Evolutionary conservation across 1,140 invertebrate species (phyloP).

Genomic region (Drosophila pseudoananassae): DNA sequence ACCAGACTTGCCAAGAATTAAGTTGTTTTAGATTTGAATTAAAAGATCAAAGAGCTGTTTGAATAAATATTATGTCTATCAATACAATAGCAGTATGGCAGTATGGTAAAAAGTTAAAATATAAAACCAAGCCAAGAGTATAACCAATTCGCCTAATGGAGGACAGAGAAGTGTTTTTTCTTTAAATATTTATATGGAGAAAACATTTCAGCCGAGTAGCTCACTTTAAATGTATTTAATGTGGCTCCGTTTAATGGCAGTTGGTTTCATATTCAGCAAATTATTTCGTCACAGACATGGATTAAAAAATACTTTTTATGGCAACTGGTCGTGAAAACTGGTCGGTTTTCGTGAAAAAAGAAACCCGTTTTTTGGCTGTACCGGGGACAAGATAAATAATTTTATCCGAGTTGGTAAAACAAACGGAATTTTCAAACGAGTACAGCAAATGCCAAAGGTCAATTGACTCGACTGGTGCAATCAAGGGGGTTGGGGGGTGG

Average conservation of each 20-base stretch:
- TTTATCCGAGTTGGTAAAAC: background rate
- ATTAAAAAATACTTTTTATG: background rate
- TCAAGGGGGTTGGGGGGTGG: conserved; percentile 9
- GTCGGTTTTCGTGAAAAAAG: background rate
- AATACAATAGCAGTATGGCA: background rate
- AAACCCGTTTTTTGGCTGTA: background rate
- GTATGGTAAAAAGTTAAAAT: background rate
- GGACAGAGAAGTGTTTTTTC: background rate
- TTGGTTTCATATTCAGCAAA: background rate
- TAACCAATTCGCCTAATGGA: background rate
- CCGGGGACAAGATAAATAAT: background rate
- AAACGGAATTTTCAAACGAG: conserved; percentile 14
- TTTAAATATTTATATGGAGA: background rate
- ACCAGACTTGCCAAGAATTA: background rate
- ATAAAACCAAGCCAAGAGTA: background rate
- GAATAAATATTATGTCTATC: no score
- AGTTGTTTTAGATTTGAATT: background rate
- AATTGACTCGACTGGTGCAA: conserved; percentile 20
- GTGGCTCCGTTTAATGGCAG: conserved; percentile 2
- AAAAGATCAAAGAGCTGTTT: background rate
- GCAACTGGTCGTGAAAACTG: no score
- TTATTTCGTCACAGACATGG: background rate
- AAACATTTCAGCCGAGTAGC: background rate
- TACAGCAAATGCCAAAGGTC: conserved; percentile 19
- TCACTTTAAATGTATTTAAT: background rate